A percentile compares a stretch with the other conserved stretches of the same genome.
These are phyloP conservation scores for Eugnorisma glareosa DNA, from an alignment of 2,888 invertebrate species.

Conservation along the genomic window DNA sequence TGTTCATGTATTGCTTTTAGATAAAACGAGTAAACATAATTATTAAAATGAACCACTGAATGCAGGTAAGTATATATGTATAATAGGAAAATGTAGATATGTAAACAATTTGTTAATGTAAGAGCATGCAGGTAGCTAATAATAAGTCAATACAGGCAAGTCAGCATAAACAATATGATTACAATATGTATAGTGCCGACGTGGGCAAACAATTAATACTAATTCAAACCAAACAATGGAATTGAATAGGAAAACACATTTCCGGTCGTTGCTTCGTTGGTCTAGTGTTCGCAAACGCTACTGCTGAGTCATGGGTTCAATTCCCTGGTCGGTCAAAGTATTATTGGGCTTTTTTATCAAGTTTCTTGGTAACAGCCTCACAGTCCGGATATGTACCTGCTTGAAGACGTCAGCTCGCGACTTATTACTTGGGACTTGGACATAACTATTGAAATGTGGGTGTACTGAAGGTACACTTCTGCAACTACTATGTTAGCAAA, in stretches of 20 bases:
- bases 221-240: background rate
- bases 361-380: background rate
- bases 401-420: too few species aligned
- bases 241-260: background rate
- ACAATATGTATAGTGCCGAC: background rate
- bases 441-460: background rate
- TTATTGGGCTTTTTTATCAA: background rate
- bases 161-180: background rate
- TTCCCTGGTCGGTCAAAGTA: background rate
- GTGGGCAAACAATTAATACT: constrained; percentile 10
- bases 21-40: background rate
- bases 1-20: background rate
- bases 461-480: background rate
- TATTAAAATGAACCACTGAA: background rate
- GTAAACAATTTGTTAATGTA: background rate
- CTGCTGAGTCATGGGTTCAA: background rate
- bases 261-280: background rate
- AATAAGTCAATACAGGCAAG: background rate
- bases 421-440: background rate
- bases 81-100: background rate
- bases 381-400: background rate
- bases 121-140: background rate
- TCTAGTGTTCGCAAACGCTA: background rate
- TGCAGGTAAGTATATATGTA: background rate
- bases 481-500: background rate